A percentile compares a stretch with the other conserved stretches of the same genome.
Evolutionary conservation across 2,797 vertebrate species (phyloP).

Genomic region (Loris lydekkerianus): DNA sequence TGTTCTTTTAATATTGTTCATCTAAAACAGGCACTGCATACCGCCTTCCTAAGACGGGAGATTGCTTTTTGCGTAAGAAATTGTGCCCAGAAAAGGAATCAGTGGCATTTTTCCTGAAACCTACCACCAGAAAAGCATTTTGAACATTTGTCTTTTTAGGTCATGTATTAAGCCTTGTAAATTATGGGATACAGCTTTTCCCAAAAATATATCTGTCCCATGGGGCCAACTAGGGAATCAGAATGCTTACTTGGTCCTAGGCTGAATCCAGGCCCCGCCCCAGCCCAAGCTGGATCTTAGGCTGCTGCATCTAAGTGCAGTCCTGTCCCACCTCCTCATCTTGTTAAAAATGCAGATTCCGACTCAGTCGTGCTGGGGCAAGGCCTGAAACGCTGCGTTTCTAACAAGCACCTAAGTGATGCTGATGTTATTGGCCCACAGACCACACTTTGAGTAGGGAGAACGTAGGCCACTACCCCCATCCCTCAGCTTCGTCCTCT

Average conservation of each 20-base stretch:
- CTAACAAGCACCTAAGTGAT: neutral
- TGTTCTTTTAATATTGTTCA: constrained; percentile 28
- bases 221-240: neutral
- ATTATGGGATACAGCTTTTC: constrained; percentile 69
- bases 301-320: neutral
- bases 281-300: rapidly evolving
- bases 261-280: neutral
- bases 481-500: neutral
- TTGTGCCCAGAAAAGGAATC: constrained; percentile 72
- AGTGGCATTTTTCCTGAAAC: constrained; percentile 70
- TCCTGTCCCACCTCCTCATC: neutral
- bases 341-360: neutral
- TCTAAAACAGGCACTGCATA: neutral
- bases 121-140: constrained; percentile 78
- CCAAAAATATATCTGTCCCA: neutral
- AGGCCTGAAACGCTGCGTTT: neutral
- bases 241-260: neutral
- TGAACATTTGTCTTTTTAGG: constrained; percentile 75
- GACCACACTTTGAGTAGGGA: neutral
- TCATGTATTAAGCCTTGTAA: constrained; percentile 65
- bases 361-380: rapidly evolving
- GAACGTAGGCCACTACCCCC: too few species aligned
- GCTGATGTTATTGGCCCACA: too few species aligned
- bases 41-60: constrained; percentile 48
- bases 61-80: constrained; percentile 69